Percentiles rank a stretch among this genome's conserved stretches.
Evolutionary conservation across 1,140 invertebrate genomes (phyloP).

Genomic region (Eumaeus atala): DNA sequence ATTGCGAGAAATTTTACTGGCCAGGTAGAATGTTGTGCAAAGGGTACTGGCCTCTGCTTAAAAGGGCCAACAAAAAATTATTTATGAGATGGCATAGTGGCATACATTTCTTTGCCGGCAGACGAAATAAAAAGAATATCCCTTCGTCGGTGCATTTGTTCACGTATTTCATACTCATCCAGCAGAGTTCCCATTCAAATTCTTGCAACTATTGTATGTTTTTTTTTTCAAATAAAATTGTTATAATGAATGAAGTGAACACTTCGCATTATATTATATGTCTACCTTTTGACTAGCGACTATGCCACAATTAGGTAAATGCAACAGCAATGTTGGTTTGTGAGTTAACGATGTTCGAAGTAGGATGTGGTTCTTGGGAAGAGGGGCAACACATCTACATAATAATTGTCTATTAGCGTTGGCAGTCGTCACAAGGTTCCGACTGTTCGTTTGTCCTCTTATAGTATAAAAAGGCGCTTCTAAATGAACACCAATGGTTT

Average conservation of each 20-base stretch:
- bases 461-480: no score
- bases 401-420: no score
- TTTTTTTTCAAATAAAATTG: not conserved
- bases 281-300: no score
- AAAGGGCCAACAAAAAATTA: slow-evolving; percentile 17
- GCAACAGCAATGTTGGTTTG: no score
- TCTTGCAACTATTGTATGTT: not conserved
- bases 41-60: slow-evolving; percentile 22
- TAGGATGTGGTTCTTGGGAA: no score
- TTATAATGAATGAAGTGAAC: not conserved
- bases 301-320: no score
- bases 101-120: slow-evolving; percentile 5
- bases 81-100: slow-evolving; percentile 4
- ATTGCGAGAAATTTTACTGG: slow-evolving; percentile 9
- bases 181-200: not conserved
- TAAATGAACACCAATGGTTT: no score
- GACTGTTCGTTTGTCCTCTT: no score
- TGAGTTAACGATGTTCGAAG: no score
- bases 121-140: slow-evolving; percentile 2
- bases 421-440: no score
- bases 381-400: no score
- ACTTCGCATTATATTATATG: no score
- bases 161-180: not conserved
- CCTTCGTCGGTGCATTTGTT: not conserved
- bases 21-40: slow-evolving; percentile 22